Evolutionary conservation across 2,797 vertebrate species (phyloP), one percentile per base, ranked within the genome.

Genomic region (Hydrophis major): DNA sequence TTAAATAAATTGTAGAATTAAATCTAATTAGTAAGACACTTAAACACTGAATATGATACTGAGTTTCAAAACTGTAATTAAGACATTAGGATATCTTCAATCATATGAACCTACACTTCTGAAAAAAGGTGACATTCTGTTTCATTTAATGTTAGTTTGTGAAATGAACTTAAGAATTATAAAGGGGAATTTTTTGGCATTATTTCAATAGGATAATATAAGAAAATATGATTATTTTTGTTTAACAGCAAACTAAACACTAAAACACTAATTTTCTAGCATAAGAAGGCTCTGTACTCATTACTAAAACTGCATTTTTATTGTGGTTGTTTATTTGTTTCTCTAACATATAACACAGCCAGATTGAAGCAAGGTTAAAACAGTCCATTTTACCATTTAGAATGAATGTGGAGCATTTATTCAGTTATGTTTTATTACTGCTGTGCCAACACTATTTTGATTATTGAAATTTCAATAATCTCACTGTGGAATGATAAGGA

Each of bases 111-210:
- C 2, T 87, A 25, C 13, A 20, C 0, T 4, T 92, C 59, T 74
- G 20, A 55, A 42, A 37, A 37, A 42, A 89, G 92, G 86, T 93
- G 93, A 66, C 91, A 92, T 88, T n/a, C 89, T 89, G 12, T 50
- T 22, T 90, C 91, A 60, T 0, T 91, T 87, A 78, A 37, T 91
- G 53, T 93, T 96, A 91, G 18, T 89, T 94, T 94, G 89, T 94
- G 94, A 94, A 92, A 0, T 94, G 91, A 96, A 94, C 69, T 94
- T 93, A 66, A 53, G 95, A 94, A 94, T 96, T 83, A 87, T 88
- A 55, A 92, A n/a, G 10, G 1, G 10, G 61, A 93, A 59, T 1
- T 10, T 61, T 42, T 18, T 47, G 94, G 5, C 25, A 20, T 0
- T 18, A 13, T 93, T 56, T 93, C 20, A 86, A 4, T 93, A 69